phyloP scores from a whole-genome alignment of 2,888 invertebrate species.

The Calameuta idolon region DNA sequence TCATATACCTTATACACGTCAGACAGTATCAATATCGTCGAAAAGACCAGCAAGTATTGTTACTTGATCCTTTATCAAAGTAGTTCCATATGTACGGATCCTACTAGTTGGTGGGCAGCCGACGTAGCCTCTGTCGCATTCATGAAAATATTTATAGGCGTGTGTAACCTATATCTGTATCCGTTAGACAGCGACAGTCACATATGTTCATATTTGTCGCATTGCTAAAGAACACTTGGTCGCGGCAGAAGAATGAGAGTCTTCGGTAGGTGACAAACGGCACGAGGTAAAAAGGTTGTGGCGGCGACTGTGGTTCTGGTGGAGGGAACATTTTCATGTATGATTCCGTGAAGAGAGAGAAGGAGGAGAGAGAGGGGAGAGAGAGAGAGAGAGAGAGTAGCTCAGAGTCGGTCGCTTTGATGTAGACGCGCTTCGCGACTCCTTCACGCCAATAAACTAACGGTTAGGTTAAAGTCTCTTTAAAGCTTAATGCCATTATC shows the following conservation, averaged over 20 bases:
- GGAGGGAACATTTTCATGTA: background rate
- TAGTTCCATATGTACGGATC: background rate
- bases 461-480: conserved; percentile 63
- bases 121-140: background rate
- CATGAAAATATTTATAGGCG: background rate
- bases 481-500: conserved; percentile 62
- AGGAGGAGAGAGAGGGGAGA: conserved; percentile 7
- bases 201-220: background rate
- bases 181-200: background rate
- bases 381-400: conserved; percentile 30
- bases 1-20: background rate
- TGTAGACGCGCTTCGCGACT: conserved; percentile 63
- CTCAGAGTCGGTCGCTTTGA: conserved; percentile 61
- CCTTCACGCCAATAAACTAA: conserved; percentile 66
- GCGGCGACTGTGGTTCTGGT: background rate
- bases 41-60: background rate
- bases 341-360: conserved; percentile 5
- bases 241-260: background rate
- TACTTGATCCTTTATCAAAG: background rate
- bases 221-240: background rate
- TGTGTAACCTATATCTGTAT: background rate
- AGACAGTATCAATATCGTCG: background rate
- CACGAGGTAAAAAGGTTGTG: background rate
- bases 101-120: background rate
- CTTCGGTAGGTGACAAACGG: background rate